Conservation (phyloP, 2,113 vertebrate species). For the Corythoichthys intestinalis region DNA sequence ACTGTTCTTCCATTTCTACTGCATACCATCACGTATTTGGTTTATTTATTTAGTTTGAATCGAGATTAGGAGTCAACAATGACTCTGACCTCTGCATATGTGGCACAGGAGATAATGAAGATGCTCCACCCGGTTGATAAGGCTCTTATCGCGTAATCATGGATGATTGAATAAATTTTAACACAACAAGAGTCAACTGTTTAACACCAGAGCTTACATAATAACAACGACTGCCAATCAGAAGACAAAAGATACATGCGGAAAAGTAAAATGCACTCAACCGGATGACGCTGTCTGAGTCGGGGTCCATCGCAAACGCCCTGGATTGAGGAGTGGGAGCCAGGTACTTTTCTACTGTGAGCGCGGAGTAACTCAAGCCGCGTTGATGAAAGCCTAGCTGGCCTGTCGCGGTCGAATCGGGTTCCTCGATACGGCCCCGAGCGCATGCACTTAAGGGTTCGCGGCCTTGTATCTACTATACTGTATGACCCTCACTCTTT, state of each 20-base stretch:
- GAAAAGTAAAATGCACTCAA: slow-evolving; percentile 67
- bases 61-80: no score
- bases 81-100: no score
- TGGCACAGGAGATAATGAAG: neutral
- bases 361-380: slow-evolving; percentile 71
- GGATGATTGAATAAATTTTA: neutral
- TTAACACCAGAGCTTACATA: neutral
- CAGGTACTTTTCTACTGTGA: slow-evolving; percentile 57
- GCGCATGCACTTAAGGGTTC: slow-evolving; percentile 24
- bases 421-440: slow-evolving; percentile 64
- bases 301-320: slow-evolving; percentile 70
- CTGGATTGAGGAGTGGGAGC: slow-evolving; percentile 36
- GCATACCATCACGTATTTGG: no score
- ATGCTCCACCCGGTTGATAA: neutral
- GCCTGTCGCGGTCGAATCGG: slow-evolving; percentile 49
- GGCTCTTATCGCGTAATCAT: neutral
- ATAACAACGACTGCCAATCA: no score
- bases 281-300: slow-evolving; percentile 72
- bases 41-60: no score
- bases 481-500: neutral
- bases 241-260: slow-evolving; percentile 8
- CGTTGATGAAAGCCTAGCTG: slow-evolving; percentile 70
- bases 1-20: no score
- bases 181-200: neutral
- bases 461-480: neutral